These are phyloP conservation scores for Oostethus manadensis DNA, from an alignment of 2,113 vertebrate species.

Conservation along the genomic window DNA sequence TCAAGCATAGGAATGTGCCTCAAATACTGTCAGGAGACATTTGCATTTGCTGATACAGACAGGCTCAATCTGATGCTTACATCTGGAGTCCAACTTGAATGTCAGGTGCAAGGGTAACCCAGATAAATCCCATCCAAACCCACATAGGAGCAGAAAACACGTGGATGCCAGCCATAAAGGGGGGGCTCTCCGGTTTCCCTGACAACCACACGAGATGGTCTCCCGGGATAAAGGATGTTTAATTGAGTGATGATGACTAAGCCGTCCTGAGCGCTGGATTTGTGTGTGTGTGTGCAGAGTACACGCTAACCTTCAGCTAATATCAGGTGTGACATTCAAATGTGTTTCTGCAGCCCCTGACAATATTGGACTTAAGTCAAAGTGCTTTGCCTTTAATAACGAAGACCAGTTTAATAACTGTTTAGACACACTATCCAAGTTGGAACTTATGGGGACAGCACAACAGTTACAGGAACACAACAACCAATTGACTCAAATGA, in stretches of 20 bases:
- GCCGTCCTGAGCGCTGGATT: constrained; percentile 20
- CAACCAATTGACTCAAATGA: too few relatives aligned
- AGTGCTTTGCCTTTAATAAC: too few relatives aligned
- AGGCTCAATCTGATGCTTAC: not conserved
- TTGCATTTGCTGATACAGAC: constrained; percentile 3
- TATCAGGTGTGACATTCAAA: constrained; percentile 43
- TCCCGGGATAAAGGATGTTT: constrained; percentile 30
- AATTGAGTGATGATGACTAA: constrained; percentile 42
- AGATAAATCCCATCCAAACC: constrained; percentile 33
- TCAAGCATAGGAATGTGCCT: not conserved
- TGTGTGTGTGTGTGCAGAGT: constrained; percentile 15
- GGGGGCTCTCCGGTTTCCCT: constrained; percentile 36
- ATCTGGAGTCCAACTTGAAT: constrained; percentile 32
- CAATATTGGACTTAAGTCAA: too few relatives aligned
- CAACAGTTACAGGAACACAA: too few relatives aligned
- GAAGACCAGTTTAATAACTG: too few relatives aligned
- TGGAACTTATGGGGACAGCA: not conserved
- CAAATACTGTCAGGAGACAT: not conserved
- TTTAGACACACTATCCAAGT: too few relatives aligned
- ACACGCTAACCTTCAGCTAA: constrained; percentile 30
- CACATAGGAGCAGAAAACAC: constrained; percentile 31
- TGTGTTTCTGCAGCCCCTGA: not conserved
- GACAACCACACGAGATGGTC: constrained; percentile 36
- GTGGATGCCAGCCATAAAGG: constrained; percentile 20
- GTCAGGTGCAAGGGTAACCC: constrained; percentile 47